Conservation (phyloP, 2,797 vertebrate genomes). For the Stomatorhinus walkeri region DNA sequence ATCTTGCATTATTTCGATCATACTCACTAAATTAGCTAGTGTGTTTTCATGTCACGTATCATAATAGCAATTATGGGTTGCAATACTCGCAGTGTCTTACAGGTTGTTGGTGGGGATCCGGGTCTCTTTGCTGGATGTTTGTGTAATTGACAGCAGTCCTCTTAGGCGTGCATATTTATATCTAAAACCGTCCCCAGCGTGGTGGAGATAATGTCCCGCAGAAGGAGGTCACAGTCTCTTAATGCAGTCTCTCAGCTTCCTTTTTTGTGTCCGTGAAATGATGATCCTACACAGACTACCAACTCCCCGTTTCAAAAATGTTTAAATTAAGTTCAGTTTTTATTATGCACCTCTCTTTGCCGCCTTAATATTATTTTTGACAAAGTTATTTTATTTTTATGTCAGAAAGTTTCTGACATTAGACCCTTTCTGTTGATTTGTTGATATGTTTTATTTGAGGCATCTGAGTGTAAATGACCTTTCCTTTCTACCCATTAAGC, state of each 20-base stretch:
- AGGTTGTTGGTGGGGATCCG: not conserved
- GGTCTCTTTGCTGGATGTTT: not conserved
- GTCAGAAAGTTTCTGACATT: not conserved
- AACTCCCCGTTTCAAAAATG: not conserved
- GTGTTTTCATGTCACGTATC: not conserved
- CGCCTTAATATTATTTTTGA: not conserved
- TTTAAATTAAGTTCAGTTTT: slow-evolving; percentile 1
- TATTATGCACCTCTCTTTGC: not conserved
- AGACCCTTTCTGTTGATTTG: not conserved
- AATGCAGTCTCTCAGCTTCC: not conserved
- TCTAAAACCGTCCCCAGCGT: not conserved
- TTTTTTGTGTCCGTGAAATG: not conserved
- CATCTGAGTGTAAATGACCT: not conserved
- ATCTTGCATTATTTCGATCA: not conserved
- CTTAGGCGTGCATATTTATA: not conserved
- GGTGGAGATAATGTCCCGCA: not conserved
- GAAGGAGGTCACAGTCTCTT: not conserved
- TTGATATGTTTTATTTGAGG: not conserved
- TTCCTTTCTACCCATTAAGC: not conserved
- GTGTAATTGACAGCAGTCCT: not conserved
- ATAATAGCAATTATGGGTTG: not conserved
- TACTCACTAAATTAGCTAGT: not conserved
- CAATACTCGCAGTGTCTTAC: not conserved
- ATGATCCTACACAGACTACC: not conserved
- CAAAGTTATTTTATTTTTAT: not conserved